Conservation (phyloP, 2,113 vertebrate species). For the Zosterops lateralis region DNA sequence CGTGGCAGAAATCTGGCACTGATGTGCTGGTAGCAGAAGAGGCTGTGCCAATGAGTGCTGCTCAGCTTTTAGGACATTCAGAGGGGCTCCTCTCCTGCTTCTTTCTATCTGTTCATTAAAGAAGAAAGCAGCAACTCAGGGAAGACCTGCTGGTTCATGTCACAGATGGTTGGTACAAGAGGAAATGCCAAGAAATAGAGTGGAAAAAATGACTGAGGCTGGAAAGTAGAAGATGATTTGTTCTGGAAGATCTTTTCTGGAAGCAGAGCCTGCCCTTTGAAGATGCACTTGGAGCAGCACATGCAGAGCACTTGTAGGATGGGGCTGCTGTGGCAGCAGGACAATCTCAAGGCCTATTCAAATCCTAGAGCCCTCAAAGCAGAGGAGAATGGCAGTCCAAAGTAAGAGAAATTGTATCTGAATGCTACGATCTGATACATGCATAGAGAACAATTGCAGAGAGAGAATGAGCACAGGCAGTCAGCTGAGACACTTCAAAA, state of each 20-base stretch:
- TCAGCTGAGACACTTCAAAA: not conserved
- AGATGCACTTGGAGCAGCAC: not conserved
- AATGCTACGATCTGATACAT: accelerated
- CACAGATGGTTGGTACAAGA: not conserved
- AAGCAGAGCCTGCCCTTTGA: not conserved
- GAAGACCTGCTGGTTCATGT: not conserved
- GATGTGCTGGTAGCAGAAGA: accelerated
- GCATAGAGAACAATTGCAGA: accelerated
- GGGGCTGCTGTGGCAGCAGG: not conserved
- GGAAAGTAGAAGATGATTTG: not conserved
- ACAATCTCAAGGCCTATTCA: not conserved
- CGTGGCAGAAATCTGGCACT: no score
- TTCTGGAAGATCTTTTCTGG: not conserved
- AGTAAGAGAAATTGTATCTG: accelerated
- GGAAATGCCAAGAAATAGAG: no score
- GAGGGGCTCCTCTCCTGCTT: not conserved
- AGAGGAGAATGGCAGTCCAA: no score
- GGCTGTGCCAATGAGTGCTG: no score
- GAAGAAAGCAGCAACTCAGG: not conserved
- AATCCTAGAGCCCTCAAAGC: no score
- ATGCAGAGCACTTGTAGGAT: accelerated
- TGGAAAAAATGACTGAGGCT: accelerated
- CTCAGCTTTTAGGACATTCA: not conserved
- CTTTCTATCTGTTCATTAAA: not conserved
- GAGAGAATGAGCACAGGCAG: no score